These are phyloP conservation scores for Loris lydekkerianus DNA, from an alignment of 2,797 vertebrate genomes.

Conservation along the genomic window DNA sequence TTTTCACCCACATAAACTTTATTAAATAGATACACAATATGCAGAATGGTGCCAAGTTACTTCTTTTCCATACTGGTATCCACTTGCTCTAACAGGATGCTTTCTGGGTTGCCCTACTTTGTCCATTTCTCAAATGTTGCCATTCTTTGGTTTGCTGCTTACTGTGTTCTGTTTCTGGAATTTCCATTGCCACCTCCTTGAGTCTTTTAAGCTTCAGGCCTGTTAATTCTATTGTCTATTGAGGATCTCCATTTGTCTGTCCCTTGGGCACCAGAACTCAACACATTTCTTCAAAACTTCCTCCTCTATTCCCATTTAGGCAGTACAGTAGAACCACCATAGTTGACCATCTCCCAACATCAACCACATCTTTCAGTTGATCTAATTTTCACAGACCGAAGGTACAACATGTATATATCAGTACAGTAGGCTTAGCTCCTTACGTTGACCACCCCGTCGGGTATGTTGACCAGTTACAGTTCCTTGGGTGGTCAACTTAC, in stretches of 20 bases:
- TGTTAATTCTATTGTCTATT: neutral
- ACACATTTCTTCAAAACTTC: neutral
- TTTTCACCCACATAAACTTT: slow-evolving; percentile 42
- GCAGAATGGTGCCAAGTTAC: neutral
- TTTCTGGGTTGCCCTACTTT: neutral
- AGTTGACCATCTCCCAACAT: too few species aligned
- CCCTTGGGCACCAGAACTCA: neutral
- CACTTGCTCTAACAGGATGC: neutral
- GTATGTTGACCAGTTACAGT: too few species aligned
- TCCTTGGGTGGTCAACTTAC: too few species aligned
- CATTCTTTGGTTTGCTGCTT: slow-evolving; percentile 19
- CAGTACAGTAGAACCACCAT: too few species aligned
- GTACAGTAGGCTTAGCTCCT: too few species aligned
- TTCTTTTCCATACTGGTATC: neutral
- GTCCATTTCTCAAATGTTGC: neutral
- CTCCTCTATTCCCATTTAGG: neutral
- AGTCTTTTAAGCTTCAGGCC: neutral
- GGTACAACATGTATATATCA: too few species aligned
- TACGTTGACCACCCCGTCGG: too few species aligned
- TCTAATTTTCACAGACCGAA: too few species aligned
- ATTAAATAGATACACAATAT: neutral
- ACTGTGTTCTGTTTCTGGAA: neutral
- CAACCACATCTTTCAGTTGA: too few species aligned
- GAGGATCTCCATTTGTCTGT: neutral
- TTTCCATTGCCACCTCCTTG: neutral